phyloP scores from a whole-genome alignment of 2,797 vertebrate species.

The Paguma larvata region DNA sequence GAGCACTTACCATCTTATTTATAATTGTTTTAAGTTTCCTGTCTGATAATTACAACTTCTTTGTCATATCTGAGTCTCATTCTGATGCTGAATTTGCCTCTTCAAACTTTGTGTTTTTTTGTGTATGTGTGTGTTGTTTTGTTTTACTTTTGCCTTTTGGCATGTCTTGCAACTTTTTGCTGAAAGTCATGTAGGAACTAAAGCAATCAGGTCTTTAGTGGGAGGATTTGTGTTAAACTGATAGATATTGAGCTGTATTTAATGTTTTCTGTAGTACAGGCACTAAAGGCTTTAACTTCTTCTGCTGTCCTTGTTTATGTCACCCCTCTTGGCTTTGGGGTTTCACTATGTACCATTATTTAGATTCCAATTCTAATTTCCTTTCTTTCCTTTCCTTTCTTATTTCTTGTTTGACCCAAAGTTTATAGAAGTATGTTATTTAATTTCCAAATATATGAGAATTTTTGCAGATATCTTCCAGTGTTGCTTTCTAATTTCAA shows the following conservation, averaged over 20 bases:
- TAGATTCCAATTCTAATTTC: no score
- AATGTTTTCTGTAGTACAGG: background rate
- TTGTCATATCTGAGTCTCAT: background rate
- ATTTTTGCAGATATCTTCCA: background rate
- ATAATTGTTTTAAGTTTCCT: background rate
- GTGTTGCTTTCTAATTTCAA: background rate
- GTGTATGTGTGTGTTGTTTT: no score
- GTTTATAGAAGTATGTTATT: background rate
- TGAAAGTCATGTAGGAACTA: background rate
- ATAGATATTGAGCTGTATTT: background rate
- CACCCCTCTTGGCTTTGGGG: background rate
- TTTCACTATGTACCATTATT: background rate
- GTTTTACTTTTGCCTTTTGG: no score
- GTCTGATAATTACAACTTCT: background rate
- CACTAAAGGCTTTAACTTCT: no score
- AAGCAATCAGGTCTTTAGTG: background rate
- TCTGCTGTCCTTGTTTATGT: background rate
- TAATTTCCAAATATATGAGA: background rate
- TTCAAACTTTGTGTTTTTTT: no score
- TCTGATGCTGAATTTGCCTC: no score
- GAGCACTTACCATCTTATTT: background rate
- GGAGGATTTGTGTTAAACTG: background rate
- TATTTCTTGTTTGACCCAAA: background rate
- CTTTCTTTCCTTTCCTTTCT: no score
- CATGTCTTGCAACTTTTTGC: no score